phyloP scores from a whole-genome alignment of 2,797 vertebrate genomes.

The Buphagus erythrorhynchus region DNA sequence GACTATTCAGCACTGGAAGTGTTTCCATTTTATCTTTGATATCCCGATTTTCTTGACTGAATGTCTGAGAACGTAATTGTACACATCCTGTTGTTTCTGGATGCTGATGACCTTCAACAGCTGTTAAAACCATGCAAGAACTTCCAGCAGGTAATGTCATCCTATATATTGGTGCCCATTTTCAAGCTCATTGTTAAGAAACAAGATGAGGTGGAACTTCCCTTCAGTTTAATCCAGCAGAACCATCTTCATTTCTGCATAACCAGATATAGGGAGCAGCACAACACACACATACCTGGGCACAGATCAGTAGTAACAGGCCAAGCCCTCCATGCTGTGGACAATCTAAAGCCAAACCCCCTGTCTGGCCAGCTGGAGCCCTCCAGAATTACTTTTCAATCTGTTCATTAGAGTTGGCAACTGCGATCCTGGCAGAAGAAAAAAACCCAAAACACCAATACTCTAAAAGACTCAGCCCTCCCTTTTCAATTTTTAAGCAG shows the following conservation, averaged over 20 bases:
- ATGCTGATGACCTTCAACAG: constrained; percentile 20
- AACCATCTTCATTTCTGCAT: background rate
- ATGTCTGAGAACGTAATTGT: constrained; percentile 4
- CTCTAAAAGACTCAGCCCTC: background rate
- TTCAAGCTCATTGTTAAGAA: background rate
- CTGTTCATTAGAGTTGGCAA: background rate
- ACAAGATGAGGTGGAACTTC: background rate
- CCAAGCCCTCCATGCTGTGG: background rate
- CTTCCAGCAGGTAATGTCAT: constrained; percentile 36
- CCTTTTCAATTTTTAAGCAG: background rate
- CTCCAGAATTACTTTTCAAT: background rate
- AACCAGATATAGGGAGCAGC: background rate
- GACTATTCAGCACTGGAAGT: background rate
- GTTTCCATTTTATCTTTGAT: background rate
- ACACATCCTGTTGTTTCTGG: constrained; percentile 25
- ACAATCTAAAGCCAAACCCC: background rate
- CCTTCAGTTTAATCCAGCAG: background rate
- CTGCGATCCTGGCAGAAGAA: background rate
- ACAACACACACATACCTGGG: background rate
- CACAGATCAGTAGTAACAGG: background rate
- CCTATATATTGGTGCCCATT: background rate
- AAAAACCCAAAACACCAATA: background rate
- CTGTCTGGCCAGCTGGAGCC: background rate
- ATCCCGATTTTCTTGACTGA: constrained; percentile 17
- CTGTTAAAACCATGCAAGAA: constrained; percentile 39